Percentiles rank a stretch among this genome's conserved stretches.
Evolutionary conservation across 2,888 invertebrate species (phyloP).

Genomic region (Stegana nigrithorax): DNA sequence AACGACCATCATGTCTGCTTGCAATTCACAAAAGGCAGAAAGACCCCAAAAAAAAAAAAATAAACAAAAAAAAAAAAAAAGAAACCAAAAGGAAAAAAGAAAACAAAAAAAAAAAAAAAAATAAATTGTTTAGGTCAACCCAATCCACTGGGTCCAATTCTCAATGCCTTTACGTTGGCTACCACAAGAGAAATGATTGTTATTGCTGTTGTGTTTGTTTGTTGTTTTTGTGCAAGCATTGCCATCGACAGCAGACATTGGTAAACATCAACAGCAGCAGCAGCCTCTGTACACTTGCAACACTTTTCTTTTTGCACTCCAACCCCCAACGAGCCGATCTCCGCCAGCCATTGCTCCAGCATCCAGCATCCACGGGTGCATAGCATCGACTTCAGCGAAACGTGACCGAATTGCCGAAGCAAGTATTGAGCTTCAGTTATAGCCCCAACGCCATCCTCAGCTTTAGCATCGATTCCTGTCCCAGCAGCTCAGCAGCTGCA

Average conservation of each 20-base stretch:
- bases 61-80: not conserved
- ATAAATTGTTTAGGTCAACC: too few species aligned
- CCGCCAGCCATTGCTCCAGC: not conserved
- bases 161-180: too few species aligned
- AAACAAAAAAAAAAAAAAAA: not conserved
- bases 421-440: too few species aligned
- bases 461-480: slow-evolving; percentile 24
- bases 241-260: not conserved
- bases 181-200: too few species aligned
- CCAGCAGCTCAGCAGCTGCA: not conserved
- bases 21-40: not conserved
- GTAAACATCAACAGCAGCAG: not conserved
- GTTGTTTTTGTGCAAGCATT: too few species aligned
- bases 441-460: slow-evolving; percentile 30
- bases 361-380: slow-evolving; percentile 1
- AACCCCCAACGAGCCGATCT: too few species aligned
- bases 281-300: not conserved
- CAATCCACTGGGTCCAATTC: too few species aligned
- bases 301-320: not conserved
- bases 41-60: not conserved
- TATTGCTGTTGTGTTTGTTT: not conserved
- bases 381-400: slow-evolving; percentile 39
- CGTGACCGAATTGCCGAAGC: slow-evolving; percentile 65
- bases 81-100: not conserved
- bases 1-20: not conserved